phyloP scores from a whole-genome alignment of 2,113 vertebrate species.

The Trematomus loennbergii region DNA sequence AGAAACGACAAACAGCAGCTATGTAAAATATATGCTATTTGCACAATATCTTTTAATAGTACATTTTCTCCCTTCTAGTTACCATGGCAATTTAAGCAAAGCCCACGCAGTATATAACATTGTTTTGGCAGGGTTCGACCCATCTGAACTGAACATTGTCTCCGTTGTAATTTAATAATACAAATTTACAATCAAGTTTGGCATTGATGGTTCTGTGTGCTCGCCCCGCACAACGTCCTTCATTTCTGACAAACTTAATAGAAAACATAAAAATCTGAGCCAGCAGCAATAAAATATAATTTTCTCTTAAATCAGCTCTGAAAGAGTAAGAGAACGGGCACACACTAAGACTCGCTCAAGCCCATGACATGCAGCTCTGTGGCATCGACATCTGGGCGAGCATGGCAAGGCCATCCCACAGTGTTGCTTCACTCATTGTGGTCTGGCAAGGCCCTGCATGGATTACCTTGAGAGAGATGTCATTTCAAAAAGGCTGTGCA shows the following conservation, averaged over 20 bases:
- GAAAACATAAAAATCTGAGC: conserved; percentile 35
- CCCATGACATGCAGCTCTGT: conserved; percentile 7
- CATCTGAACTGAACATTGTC: not conserved
- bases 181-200: conserved; percentile 34
- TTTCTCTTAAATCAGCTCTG: conserved; percentile 18
- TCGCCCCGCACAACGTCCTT: not conserved
- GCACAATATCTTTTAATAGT: not conserved
- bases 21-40: not conserved
- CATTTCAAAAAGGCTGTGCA: conserved; percentile 5
- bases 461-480: conserved; percentile 31
- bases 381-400: conserved; percentile 7
- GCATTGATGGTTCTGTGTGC: conserved; percentile 15
- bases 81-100: conserved; percentile 3
- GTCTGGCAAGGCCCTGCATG: conserved; percentile 6
- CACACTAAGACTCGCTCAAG: conserved; percentile 31
- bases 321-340: conserved; percentile 16
- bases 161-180: conserved; percentile 27
- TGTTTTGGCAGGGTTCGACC: conserved; percentile 14
- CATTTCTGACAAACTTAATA: conserved; percentile 32
- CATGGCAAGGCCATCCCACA: conserved; percentile 11
- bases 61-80: not conserved
- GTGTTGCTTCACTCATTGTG: conserved; percentile 21
- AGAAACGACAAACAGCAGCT: not conserved
- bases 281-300: conserved; percentile 24
- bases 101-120: not conserved